These are phyloP conservation scores for Borostomias antarcticus DNA, from an alignment of 2,797 vertebrate genomes.

Conservation along the genomic window DNA sequence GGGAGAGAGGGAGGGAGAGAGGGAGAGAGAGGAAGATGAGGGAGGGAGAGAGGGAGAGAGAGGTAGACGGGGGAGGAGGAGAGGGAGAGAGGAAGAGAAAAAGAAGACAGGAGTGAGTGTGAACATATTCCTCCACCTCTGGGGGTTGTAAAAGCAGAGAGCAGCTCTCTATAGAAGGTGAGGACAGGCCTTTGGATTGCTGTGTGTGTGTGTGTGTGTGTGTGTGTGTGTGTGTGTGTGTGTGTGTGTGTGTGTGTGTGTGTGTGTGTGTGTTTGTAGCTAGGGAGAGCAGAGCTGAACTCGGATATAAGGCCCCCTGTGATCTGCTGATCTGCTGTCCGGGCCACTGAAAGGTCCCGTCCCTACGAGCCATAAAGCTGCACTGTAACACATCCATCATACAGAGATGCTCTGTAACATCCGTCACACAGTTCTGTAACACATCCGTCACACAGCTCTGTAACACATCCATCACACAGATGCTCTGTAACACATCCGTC, in stretches of 20 bases:
- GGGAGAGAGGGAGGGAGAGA: background rate
- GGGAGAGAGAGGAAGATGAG: background rate
- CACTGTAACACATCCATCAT: background rate
- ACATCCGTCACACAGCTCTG: too few species aligned
- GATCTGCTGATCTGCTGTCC: conserved; percentile 38
- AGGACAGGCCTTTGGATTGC: conserved; percentile 54
- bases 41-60: conserved; percentile 24
- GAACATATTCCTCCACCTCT: conserved; percentile 37
- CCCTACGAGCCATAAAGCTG: conserved; percentile 46
- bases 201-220: background rate
- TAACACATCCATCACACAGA: too few species aligned
- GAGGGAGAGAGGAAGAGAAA: conserved; percentile 27
- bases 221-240: conserved; percentile 9
- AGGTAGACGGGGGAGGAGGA: too few species aligned
- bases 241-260: conserved; percentile 1
- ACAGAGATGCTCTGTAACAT: too few species aligned
- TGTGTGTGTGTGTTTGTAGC: conserved; percentile 19
- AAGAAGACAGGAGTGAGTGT: conserved; percentile 16
- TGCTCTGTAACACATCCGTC: too few species aligned
- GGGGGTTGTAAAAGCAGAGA: conserved; percentile 35
- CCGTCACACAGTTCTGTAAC: too few species aligned
- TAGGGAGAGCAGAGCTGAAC: conserved; percentile 12
- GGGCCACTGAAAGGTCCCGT: conserved; percentile 24
- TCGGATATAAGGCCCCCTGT: conserved; percentile 26
- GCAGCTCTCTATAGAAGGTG: conserved; percentile 48